Percentiles rank a stretch among this genome's conserved stretches.
These are phyloP conservation scores for Blastobasis lacticolella DNA, from an alignment of 2,888 invertebrate species.

Conservation along the genomic window DNA sequence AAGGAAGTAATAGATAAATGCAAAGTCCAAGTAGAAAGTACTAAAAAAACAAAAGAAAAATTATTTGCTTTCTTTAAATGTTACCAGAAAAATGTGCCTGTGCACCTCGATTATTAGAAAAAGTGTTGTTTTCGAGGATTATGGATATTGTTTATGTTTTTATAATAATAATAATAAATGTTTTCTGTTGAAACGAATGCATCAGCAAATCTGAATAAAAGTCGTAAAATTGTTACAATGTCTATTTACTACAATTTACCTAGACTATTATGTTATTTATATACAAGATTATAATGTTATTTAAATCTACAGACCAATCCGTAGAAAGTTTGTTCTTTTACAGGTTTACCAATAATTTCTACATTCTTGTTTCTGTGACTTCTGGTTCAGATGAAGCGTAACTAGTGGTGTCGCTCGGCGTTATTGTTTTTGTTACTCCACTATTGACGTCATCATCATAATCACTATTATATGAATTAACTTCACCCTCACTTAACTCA, in stretches of 20 bases:
- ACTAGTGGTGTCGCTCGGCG: slow-evolving; percentile 21
- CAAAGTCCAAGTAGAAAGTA: slow-evolving; percentile 25
- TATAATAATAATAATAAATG: no score
- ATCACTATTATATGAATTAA: slow-evolving; percentile 7
- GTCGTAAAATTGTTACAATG: no score
- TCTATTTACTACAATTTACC: no score
- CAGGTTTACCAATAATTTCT: no score
- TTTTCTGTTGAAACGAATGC: no score
- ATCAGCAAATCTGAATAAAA: no score
- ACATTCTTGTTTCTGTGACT: slow-evolving; percentile 34
- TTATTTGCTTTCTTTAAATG: slow-evolving; percentile 43
- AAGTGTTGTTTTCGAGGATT: no score
- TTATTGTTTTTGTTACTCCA: slow-evolving; percentile 13
- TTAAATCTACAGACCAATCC: no score
- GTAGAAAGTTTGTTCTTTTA: no score
- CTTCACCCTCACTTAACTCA: slow-evolving; percentile 21
- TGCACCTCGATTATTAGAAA: slow-evolving; percentile 7
- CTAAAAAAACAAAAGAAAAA: slow-evolving; percentile 34
- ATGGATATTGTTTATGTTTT: no score
- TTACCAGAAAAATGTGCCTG: slow-evolving; percentile 20
- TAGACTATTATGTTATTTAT: no score
- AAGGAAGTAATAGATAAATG: slow-evolving; percentile 37
- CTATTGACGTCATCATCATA: slow-evolving; percentile 6
- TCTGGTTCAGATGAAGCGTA: slow-evolving; percentile 30
- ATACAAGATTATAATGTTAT: no score